Evolutionary conservation across 2,113 vertebrate genomes (phyloP).

Genomic region (Actinemys pallida): DNA sequence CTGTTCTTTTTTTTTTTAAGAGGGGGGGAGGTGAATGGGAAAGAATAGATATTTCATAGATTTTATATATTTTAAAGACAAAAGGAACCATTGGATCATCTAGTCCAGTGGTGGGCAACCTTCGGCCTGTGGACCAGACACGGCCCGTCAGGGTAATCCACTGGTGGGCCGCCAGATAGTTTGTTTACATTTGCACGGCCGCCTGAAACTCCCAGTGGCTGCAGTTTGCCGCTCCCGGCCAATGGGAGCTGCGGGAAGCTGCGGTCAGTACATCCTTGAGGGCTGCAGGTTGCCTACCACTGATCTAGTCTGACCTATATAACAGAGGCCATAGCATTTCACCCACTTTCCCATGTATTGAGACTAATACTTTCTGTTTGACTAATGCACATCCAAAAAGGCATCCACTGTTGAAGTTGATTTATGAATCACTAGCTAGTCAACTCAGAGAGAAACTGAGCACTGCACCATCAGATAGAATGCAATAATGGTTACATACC

Average conservation of each 20-base stretch:
- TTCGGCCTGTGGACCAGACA: too few relatives aligned
- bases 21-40: neutral
- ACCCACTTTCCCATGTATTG: neutral
- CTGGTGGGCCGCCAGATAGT: too few relatives aligned
- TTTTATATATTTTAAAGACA: neutral
- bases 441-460: neutral
- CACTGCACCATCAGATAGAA: neutral
- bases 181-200: too few relatives aligned
- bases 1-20: neutral
- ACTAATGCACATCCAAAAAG: neutral
- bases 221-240: too few relatives aligned
- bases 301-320: neutral
- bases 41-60: neutral
- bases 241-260: too few relatives aligned
- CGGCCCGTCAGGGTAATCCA: too few relatives aligned
- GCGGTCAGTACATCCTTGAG: too few relatives aligned
- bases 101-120: neutral
- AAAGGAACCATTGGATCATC: neutral
- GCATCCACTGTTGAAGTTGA: neutral
- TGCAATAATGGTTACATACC: neutral
- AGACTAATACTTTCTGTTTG: fast-evolving
- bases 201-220: too few relatives aligned
- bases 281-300: too few relatives aligned
- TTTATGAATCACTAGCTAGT: neutral
- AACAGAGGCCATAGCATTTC: neutral